A percentile compares a stretch with the other conserved stretches of the same genome.
Evolutionary conservation across 2,888 invertebrate species (phyloP).

Genomic region (Gortyna flavago): DNA sequence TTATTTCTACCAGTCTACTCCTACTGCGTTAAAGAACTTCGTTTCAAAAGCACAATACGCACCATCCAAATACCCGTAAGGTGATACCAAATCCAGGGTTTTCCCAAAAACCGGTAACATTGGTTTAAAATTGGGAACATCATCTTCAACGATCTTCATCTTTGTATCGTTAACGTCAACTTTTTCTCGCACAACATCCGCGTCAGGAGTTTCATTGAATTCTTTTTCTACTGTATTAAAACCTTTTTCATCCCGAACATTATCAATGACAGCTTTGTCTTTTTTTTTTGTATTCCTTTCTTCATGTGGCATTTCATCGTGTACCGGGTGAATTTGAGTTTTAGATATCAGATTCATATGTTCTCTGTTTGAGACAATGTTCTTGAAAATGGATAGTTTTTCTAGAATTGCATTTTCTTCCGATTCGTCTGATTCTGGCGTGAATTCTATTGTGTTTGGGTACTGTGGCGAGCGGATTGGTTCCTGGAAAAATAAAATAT

Average conservation of each 20-base stretch:
- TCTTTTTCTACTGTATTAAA: conserved; percentile 13
- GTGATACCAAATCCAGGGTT: conserved; percentile 71
- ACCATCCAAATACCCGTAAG: conserved; percentile 75
- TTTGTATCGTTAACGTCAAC: conserved; percentile 8
- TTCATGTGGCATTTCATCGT: conserved; percentile 79
- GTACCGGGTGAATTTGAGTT: conserved; percentile 83
- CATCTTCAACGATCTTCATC: conserved; percentile 23
- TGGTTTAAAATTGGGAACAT: conserved; percentile 77
- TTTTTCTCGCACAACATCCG: neutral
- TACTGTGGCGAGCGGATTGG: conserved; percentile 74
- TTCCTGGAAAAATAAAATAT: conserved; percentile 72
- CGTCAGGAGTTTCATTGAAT: neutral
- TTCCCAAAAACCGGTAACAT: conserved; percentile 76
- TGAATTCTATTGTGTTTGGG: conserved; percentile 47
- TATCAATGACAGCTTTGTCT: conserved; percentile 76
- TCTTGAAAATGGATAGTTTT: conserved; percentile 83
- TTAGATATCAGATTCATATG: conserved; percentile 76
- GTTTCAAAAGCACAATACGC: neutral
- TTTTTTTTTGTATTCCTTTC: conserved; percentile 85
- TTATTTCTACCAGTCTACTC: too few species aligned
- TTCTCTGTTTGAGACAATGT: conserved; percentile 76
- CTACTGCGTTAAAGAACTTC: too few species aligned
- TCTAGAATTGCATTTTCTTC: conserved; percentile 79
- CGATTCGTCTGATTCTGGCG: conserved; percentile 65
- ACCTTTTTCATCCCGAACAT: neutral